Percentiles rank a stretch among this genome's conserved stretches.
These are phyloP conservation scores for Anoplius nigerrimus DNA, from an alignment of 2,888 invertebrate species.

Conservation along the genomic window DNA sequence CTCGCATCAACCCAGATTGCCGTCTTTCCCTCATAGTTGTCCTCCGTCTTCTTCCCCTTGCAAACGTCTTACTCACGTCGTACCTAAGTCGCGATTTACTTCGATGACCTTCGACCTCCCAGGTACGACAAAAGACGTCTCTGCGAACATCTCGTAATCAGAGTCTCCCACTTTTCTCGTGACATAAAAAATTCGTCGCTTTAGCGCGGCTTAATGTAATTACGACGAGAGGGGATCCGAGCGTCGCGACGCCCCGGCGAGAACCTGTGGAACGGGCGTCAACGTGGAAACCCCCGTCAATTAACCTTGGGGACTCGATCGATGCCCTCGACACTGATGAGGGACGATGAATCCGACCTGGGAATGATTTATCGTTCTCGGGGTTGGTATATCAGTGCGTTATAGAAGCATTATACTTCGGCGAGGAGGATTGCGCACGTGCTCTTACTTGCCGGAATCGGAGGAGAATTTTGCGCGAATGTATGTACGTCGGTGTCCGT, in stretches of 20 bases:
- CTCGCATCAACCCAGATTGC: no score
- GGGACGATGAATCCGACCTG: slow-evolving; percentile 37
- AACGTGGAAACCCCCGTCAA: slow-evolving; percentile 24
- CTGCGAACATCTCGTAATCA: no score
- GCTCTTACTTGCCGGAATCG: background rate
- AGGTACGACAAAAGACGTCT: no score
- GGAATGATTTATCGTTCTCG: slow-evolving; percentile 42
- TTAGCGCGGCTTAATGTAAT: slow-evolving; percentile 8
- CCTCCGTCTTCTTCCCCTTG: no score
- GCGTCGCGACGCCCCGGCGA: background rate
- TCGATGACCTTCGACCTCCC: no score
- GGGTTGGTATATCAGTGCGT: background rate
- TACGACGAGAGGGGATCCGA: background rate
- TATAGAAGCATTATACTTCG: background rate
- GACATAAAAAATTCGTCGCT: no score
- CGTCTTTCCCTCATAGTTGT: no score
- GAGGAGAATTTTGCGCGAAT: background rate
- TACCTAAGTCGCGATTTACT: background rate
- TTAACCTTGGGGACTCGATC: slow-evolving; percentile 27
- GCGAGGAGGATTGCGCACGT: background rate
- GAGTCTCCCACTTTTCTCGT: background rate
- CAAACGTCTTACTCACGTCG: no score
- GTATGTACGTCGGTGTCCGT: no score
- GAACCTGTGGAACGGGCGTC: slow-evolving; percentile 14
- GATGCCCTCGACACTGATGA: slow-evolving; percentile 35